Conservation (phyloP, 1,140 invertebrate species). For the Teleopsis dalmanni region DNA sequence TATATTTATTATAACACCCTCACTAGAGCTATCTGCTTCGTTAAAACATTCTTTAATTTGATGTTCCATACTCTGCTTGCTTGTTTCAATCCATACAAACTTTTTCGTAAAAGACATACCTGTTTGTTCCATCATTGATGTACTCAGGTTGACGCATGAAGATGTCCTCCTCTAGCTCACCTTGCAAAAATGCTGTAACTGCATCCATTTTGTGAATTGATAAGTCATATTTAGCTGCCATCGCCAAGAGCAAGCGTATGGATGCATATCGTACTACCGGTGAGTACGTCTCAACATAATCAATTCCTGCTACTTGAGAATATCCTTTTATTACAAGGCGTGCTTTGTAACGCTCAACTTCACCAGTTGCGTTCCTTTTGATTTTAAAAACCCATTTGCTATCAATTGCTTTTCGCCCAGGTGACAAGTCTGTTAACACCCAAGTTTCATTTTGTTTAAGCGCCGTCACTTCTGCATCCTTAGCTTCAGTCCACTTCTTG, state of each 20-base stretch:
- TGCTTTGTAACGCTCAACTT: conserved; percentile 28
- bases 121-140: conserved; percentile 9
- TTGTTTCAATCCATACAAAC: conserved; percentile 30
- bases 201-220: conserved; percentile 25
- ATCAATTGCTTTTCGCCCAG: background rate
- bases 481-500: conserved; percentile 1
- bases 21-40: too few species aligned
- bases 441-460: background rate
- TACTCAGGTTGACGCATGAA: conserved; percentile 35
- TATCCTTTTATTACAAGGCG: conserved; percentile 20
- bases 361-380: conserved; percentile 10
- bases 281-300: conserved; percentile 10
- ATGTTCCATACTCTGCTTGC: conserved; percentile 23
- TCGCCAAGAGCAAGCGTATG: conserved; percentile 17
- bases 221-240: conserved; percentile 16
- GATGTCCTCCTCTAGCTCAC: background rate
- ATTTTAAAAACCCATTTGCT: conserved; percentile 2
- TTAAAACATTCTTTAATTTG: conserved; percentile 16
- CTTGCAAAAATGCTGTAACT: conserved; percentile 16
- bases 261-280: conserved; percentile 4
- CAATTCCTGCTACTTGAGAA: conserved; percentile 2
- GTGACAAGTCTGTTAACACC: background rate
- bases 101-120: conserved; percentile 20
- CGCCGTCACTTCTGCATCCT: background rate
- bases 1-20: too few species aligned